Evolutionary conservation across 1,140 invertebrate species (phyloP).

Genomic region (Danaus melanippus): DNA sequence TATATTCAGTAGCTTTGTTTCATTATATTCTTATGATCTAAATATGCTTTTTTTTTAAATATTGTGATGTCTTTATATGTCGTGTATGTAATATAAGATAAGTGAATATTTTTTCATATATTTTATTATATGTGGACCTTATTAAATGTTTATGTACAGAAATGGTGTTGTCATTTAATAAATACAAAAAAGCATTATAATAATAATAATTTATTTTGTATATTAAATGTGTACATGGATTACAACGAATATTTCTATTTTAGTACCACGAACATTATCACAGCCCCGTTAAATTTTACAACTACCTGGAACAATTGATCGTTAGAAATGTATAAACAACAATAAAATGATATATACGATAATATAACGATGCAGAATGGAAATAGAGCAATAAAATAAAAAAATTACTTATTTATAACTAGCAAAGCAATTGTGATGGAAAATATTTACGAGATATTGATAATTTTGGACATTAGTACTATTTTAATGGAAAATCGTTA

Average conservation of each 20-base stretch:
- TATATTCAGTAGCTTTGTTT: neutral
- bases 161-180: slow-evolving; percentile 18
- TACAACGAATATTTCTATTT: slow-evolving; percentile 23
- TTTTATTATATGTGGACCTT: slow-evolving; percentile 26
- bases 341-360: no score
- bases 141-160: slow-evolving; percentile 25
- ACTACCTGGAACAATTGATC: slow-evolving; percentile 39
- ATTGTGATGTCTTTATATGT: slow-evolving; percentile 13
- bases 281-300: slow-evolving; percentile 45
- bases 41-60: slow-evolving; percentile 2
- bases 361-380: no score
- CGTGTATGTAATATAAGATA: slow-evolving; percentile 7
- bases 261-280: slow-evolving; percentile 50
- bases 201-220: slow-evolving; percentile 26
- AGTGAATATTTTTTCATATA: slow-evolving; percentile 27
- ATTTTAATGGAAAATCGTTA: no score
- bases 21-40: slow-evolving; percentile 4
- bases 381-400: no score
- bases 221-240: slow-evolving; percentile 24
- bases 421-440: no score
- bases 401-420: no score
- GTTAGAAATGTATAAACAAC: neutral
- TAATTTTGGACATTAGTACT: no score
- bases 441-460: no score
- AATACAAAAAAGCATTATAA: slow-evolving; percentile 14